Percentiles rank a stretch among this genome's conserved stretches.
Evolutionary conservation across 2,113 vertebrate species (phyloP).

Genomic region (Salvelinus sp.): DNA sequence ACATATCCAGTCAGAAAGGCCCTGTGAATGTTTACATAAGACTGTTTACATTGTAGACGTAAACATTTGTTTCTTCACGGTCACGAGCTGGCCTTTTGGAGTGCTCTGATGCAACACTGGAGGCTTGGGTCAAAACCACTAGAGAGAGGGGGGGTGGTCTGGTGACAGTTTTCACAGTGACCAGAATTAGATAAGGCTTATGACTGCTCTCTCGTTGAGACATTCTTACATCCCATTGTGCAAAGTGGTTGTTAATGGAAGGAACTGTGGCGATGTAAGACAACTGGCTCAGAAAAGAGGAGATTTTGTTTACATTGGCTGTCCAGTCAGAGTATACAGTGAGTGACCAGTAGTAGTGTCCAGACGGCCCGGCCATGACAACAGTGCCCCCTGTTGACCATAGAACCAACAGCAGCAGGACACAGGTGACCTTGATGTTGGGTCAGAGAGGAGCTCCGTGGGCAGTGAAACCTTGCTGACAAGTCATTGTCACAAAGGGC

Average conservation of each 20-base stretch:
- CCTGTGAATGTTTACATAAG: constrained; percentile 63
- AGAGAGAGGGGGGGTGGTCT: not conserved
- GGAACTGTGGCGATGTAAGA: constrained; percentile 22
- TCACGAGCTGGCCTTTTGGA: constrained; percentile 48
- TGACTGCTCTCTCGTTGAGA: constrained; percentile 19
- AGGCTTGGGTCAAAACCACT: constrained; percentile 32
- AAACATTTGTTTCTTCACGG: constrained; percentile 63
- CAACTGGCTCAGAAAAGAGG: constrained; percentile 23
- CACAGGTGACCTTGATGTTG: not conserved
- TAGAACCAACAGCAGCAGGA: not conserved
- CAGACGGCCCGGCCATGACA: not conserved
- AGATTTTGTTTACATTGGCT: constrained; percentile 33
- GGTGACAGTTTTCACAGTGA: not conserved
- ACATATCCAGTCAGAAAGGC: constrained; percentile 41
- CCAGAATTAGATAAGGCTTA: constrained; percentile 18
- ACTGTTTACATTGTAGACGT: constrained; percentile 39
- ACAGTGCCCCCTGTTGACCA: constrained; percentile 29
- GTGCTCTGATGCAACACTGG: constrained; percentile 47
- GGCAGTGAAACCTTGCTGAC: too few species aligned
- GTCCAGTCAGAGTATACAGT: constrained; percentile 26
- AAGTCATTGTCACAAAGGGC: too few species aligned
- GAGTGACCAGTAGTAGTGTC: constrained; percentile 21
- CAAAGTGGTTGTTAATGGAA: constrained; percentile 15
- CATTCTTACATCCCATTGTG: constrained; percentile 12
- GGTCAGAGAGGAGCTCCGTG: not conserved